Evolutionary conservation across 1,140 invertebrate species (phyloP).

Genomic region (Drepana arcuata): DNA sequence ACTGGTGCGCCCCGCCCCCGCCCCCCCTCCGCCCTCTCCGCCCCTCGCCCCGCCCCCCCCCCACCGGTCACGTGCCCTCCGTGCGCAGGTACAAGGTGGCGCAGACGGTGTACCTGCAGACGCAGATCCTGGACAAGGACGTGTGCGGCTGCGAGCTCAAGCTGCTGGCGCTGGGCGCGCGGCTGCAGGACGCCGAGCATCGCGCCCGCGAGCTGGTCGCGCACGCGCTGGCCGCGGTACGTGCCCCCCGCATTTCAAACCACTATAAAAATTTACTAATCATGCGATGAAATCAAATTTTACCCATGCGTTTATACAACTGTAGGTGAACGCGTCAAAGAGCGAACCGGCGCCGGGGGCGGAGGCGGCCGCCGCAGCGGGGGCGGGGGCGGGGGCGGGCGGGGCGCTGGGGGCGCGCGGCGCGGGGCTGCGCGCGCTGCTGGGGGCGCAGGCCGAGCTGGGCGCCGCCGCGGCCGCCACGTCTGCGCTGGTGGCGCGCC

Average conservation of each 20-base stretch:
- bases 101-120: constrained; percentile 83
- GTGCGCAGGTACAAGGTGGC: constrained; percentile 87
- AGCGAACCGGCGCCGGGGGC: not conserved
- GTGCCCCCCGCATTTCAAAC: no score
- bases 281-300: no score
- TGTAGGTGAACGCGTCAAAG: constrained; percentile 14
- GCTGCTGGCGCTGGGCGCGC: constrained; percentile 49
- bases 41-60: constrained; percentile 77
- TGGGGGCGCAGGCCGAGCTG: constrained; percentile 36
- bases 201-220: constrained; percentile 10
- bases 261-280: no score
- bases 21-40: constrained; percentile 40
- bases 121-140: constrained; percentile 83
- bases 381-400: constrained; percentile 4
- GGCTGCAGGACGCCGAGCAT: constrained; percentile 53
- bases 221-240: constrained; percentile 12
- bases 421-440: constrained; percentile 37
- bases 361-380: constrained; percentile 3
- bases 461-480: constrained; percentile 22
- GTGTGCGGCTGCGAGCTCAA: constrained; percentile 61
- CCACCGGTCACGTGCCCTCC: constrained; percentile 80
- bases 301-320: no score
- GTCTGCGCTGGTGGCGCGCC: constrained; percentile 35
- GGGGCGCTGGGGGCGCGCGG: constrained; percentile 19
- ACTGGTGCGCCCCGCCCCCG: constrained; percentile 74